phyloP scores from a whole-genome alignment of 2,113 vertebrate genomes.

The Odontophorus gujanensis region DNA sequence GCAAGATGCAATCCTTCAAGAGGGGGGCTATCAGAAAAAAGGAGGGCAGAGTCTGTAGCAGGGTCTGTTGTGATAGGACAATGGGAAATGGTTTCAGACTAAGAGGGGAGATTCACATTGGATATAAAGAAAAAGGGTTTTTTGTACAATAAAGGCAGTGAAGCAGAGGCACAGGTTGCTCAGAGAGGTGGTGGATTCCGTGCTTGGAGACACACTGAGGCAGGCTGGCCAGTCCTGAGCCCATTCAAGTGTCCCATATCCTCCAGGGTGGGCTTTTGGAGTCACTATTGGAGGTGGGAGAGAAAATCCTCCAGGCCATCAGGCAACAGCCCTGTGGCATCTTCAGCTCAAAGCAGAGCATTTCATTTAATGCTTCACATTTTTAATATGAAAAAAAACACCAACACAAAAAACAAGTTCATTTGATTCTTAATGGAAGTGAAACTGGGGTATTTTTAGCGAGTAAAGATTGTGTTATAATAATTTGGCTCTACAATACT shows the following conservation, averaged over 20 bases:
- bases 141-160: too few species aligned
- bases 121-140: too few species aligned
- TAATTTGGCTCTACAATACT: slow-evolving; percentile 38
- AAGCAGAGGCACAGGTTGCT: too few species aligned
- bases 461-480: slow-evolving; percentile 51
- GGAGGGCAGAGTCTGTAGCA: too few species aligned
- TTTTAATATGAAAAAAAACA: neutral
- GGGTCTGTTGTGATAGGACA: too few species aligned
- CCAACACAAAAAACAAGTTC: neutral
- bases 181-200: too few species aligned
- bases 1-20: neutral
- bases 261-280: neutral
- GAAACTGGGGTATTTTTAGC: slow-evolving; percentile 42
- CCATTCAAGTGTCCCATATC: neutral
- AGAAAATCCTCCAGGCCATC: neutral
- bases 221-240: neutral
- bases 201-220: too few species aligned
- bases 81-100: too few species aligned
- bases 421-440: slow-evolving; percentile 54
- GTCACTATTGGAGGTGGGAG: neutral
- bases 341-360: neutral
- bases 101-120: too few species aligned
- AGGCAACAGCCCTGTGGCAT: neutral
- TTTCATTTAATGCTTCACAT: neutral
- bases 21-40: too few species aligned